A percentile compares a stretch with the other conserved stretches of the same genome.
Conservation (phyloP, 2,888 invertebrate species). For the Teleiodes luculella region DNA sequence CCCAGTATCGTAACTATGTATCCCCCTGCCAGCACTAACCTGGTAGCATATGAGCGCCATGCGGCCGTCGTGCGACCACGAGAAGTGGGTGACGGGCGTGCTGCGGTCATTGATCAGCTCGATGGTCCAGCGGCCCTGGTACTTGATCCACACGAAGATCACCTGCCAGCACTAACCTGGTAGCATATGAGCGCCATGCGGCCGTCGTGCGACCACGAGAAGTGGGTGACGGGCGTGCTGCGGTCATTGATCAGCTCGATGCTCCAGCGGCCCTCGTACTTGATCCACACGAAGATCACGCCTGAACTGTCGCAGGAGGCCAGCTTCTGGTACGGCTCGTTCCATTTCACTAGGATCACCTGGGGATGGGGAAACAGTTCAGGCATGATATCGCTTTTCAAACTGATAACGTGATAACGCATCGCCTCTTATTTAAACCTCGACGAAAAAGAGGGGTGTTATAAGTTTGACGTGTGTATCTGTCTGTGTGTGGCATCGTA, state of each 20-base stretch:
- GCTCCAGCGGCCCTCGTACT: constrained; percentile 99
- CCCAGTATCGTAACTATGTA: too few species aligned
- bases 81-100: constrained; percentile 97
- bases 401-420: too few species aligned
- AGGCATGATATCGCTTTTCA: too few species aligned
- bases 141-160: constrained; percentile 99
- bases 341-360: constrained; percentile 98
- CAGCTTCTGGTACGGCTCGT: constrained; percentile 97
- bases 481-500: too few species aligned
- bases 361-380: constrained; percentile 47
- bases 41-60: constrained; percentile 99
- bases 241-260: constrained; percentile 99
- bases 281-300: constrained; percentile 99
- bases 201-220: constrained; percentile 99
- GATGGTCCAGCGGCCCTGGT: constrained; percentile 99
- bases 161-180: constrained; percentile 78
- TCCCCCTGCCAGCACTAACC: constrained; percentile 60
- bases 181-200: constrained; percentile 99
- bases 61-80: constrained; percentile 98
- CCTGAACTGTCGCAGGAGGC: constrained; percentile 98
- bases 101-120: constrained; percentile 99
- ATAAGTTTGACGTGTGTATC: too few species aligned
- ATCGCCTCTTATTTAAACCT: too few species aligned
- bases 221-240: constrained; percentile 97
- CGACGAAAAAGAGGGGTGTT: too few species aligned